phyloP scores from a whole-genome alignment of 1,140 invertebrate genomes.

The Stenopsyche tienmushanensis region DNA sequence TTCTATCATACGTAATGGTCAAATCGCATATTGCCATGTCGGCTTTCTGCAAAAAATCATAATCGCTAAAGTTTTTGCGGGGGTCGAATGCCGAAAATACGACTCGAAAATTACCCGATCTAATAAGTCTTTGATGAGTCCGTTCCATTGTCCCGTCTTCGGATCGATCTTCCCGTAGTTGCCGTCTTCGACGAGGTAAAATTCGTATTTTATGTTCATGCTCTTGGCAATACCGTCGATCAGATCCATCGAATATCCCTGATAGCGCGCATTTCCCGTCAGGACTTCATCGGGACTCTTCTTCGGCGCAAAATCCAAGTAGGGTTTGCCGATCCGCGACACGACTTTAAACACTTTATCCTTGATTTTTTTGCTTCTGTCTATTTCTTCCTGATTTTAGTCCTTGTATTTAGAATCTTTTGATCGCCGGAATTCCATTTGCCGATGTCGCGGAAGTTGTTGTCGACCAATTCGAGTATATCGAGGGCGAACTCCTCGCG shows the following conservation, averaged over 20 bases:
- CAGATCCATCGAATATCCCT: slow-evolving; percentile 72
- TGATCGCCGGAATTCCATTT: slow-evolving; percentile 64
- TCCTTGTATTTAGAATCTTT: slow-evolving; percentile 54
- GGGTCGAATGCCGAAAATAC: background rate
- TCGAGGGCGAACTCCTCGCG: slow-evolving; percentile 72
- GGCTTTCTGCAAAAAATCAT: slow-evolving; percentile 67
- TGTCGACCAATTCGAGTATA: slow-evolving; percentile 70
- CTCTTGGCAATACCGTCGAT: slow-evolving; percentile 71
- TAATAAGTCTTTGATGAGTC: slow-evolving; percentile 78
- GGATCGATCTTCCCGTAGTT: slow-evolving; percentile 73
- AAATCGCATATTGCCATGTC: slow-evolving; percentile 91
- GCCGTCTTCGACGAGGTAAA: slow-evolving; percentile 68
- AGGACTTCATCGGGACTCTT: slow-evolving; percentile 53
- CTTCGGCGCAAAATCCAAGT: slow-evolving; percentile 64
- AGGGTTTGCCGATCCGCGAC: slow-evolving; percentile 72
- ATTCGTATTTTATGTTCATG: slow-evolving; percentile 75
- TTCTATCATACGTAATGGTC: slow-evolving; percentile 85
- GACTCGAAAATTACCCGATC: slow-evolving; percentile 63
- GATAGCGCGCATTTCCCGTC: slow-evolving; percentile 54
- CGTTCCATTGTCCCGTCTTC: slow-evolving; percentile 78
- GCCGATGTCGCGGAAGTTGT: slow-evolving; percentile 61
- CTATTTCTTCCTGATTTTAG: slow-evolving; percentile 49
- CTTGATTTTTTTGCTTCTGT: slow-evolving; percentile 56
- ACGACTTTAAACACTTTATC: slow-evolving; percentile 61
- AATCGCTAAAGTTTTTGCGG: background rate